phyloP scores from a whole-genome alignment of 2,113 vertebrate species.

The Microcebus lehilahytsara region DNA sequence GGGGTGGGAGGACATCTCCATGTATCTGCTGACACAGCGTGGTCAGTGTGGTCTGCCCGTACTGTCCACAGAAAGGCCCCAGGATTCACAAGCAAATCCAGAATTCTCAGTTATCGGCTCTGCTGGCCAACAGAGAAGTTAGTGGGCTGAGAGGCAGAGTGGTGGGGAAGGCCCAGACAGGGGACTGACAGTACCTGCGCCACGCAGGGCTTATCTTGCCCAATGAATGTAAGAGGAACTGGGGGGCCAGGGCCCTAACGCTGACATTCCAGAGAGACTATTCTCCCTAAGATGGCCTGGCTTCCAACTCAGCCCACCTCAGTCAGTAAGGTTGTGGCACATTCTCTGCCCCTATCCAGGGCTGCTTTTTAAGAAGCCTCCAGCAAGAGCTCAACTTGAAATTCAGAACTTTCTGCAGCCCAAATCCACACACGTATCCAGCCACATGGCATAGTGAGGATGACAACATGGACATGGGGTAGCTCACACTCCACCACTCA shows the following conservation, averaged over 20 bases:
- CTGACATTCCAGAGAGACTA: not conserved
- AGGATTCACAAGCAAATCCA: not conserved
- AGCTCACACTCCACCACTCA: not conserved
- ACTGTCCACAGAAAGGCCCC: not conserved
- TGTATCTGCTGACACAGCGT: slow-evolving; percentile 15
- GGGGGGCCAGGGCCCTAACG: not conserved
- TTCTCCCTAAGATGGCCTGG: not conserved
- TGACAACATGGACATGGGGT: not conserved
- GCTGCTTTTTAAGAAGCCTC: not conserved
- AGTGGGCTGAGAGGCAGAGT: not conserved
- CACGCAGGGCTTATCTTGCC: not conserved
- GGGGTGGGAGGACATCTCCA: not conserved
- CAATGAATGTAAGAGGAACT: not conserved
- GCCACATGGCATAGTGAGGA: too few species aligned
- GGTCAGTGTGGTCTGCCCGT: not conserved
- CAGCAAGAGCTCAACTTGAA: not conserved
- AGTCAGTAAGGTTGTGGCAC: not conserved
- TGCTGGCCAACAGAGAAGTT: not conserved
- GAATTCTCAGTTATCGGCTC: not conserved
- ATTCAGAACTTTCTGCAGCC: not conserved
- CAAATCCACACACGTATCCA: not conserved
- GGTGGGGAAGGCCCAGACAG: not conserved
- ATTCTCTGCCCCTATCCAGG: not conserved
- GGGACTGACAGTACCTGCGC: not conserved
- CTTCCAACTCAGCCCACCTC: not conserved